A percentile compares a stretch with the other conserved stretches of the same genome.
Evolutionary conservation across 2,888 invertebrate genomes (phyloP).

Genomic region (Melinopterus prodromus): DNA sequence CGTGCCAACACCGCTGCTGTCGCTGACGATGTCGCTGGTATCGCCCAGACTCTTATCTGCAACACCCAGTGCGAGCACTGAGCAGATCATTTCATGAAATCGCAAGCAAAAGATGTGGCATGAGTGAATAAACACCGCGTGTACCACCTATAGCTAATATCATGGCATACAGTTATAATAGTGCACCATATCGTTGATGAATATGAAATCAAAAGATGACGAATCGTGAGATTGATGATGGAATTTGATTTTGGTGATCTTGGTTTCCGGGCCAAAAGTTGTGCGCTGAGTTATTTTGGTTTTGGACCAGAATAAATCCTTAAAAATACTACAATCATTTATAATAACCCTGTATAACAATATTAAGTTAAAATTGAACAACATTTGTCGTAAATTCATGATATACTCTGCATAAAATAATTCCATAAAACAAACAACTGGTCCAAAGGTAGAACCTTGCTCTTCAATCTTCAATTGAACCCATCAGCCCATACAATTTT

Average conservation of each 20-base stretch:
- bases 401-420: no score
- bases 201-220: not conserved
- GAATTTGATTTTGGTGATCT: not conserved
- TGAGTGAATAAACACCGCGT: not conserved
- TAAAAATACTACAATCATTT: no score
- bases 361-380: no score
- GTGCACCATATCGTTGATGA: not conserved
- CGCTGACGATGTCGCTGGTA: conserved; percentile 90
- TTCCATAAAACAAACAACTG: no score
- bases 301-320: no score
- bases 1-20: conserved; percentile 91
- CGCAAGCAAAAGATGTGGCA: conserved; percentile 26
- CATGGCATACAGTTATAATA: not conserved
- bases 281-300: no score
- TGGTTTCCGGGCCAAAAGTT: no score
- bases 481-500: not conserved
- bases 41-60: conserved; percentile 91
- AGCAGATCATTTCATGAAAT: conserved; percentile 47
- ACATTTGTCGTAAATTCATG: no score
- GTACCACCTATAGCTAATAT: not conserved
- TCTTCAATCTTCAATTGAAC: not conserved
- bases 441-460: not conserved
- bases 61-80: conserved; percentile 62
- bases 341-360: no score
- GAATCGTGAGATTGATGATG: not conserved